Percentiles rank a stretch among this genome's conserved stretches.
Conservation (phyloP, 2,797 vertebrate genomes). For the Dermochelys coriacea region DNA sequence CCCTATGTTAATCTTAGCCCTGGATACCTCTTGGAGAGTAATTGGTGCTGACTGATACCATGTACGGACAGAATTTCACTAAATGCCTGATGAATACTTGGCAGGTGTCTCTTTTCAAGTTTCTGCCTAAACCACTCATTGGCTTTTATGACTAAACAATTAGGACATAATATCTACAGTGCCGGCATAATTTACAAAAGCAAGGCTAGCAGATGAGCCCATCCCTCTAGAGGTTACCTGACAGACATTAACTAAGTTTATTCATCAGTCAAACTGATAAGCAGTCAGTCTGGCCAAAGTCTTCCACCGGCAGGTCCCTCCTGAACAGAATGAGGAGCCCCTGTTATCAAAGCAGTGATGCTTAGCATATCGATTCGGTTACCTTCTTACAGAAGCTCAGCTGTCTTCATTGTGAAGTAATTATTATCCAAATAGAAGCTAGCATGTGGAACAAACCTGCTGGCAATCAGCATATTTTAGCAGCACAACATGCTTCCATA, state of each 20-base stretch:
- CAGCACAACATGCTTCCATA: background rate
- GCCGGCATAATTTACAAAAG: background rate
- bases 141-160: background rate
- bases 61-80: background rate
- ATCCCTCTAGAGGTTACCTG: background rate
- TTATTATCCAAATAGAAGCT: slow-evolving; percentile 21
- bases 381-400: slow-evolving; percentile 12
- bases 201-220: background rate
- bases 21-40: background rate
- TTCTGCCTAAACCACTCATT: background rate
- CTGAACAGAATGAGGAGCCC: background rate
- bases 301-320: background rate
- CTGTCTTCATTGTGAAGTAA: slow-evolving; percentile 20
- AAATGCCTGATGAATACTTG: background rate
- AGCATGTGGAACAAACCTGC: background rate
- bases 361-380: background rate
- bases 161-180: background rate
- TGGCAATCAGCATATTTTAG: slow-evolving; percentile 15
- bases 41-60: background rate
- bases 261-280: background rate
- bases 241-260: background rate
- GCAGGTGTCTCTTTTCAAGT: background rate
- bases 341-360: background rate
- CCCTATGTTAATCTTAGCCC: background rate
- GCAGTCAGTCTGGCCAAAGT: background rate